Conservation (phyloP, 2,888 invertebrate genomes). For the Theretra japonica region DNA sequence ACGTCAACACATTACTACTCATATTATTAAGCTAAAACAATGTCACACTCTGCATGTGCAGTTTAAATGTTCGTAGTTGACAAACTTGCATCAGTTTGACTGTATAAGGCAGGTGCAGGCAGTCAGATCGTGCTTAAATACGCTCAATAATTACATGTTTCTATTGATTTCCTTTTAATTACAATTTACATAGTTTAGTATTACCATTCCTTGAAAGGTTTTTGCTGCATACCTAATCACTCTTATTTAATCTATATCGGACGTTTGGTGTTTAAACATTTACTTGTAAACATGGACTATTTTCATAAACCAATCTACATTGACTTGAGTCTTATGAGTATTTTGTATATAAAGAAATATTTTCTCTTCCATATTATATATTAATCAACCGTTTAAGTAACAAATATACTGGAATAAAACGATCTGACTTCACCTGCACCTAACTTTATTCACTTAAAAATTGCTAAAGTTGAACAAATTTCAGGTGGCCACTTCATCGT, state of each 20-base stretch:
- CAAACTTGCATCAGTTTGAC: background rate
- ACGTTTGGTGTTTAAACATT: too few species aligned
- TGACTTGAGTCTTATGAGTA: too few species aligned
- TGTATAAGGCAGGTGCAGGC: background rate
- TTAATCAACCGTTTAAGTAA: background rate
- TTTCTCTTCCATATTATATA: background rate
- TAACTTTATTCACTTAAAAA: conserved; percentile 16
- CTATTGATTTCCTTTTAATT: too few species aligned
- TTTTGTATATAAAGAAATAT: background rate
- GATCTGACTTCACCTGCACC: background rate
- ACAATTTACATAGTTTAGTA: too few species aligned
- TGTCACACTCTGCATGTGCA: background rate
- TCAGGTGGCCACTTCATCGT: conserved; percentile 90
- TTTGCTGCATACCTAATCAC: too few species aligned
- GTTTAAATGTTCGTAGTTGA: background rate
- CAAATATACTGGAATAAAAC: background rate
- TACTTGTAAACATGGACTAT: too few species aligned
- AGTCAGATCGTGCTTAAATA: background rate
- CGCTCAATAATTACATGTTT: background rate
- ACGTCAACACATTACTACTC: too few species aligned
- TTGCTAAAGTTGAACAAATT: conserved; percentile 58
- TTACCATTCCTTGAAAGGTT: too few species aligned
- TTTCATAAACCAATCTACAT: too few species aligned
- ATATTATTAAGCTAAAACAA: background rate
- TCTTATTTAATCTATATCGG: too few species aligned